These are phyloP conservation scores for Sebastes wilsoni DNA, from an alignment of 2,797 vertebrate species.

Conservation along the genomic window DNA sequence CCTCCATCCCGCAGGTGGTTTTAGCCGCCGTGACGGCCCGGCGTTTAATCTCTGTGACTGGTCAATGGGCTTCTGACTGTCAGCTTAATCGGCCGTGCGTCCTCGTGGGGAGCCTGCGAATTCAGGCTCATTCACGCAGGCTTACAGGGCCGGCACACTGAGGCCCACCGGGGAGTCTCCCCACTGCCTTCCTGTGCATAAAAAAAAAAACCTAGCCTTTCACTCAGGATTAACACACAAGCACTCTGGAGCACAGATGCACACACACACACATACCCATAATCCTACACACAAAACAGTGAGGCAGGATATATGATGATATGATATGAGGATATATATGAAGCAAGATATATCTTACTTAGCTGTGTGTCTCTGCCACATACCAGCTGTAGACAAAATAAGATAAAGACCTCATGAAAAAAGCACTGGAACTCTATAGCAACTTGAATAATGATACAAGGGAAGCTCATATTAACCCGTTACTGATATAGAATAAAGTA, in stretches of 20 bases:
- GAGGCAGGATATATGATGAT: slow-evolving; percentile 17
- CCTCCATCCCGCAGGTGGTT: slow-evolving; percentile 75
- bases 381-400: slow-evolving; percentile 16
- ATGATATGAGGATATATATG: slow-evolving; percentile 17
- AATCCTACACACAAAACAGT: slow-evolving; percentile 39
- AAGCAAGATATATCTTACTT: not conserved
- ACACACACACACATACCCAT: slow-evolving; percentile 36
- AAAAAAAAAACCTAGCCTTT: slow-evolving; percentile 68
- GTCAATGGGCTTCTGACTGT: slow-evolving; percentile 83
- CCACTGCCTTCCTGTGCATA: slow-evolving; percentile 69
- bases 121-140: slow-evolving; percentile 78
- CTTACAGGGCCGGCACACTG: slow-evolving; percentile 79
- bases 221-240: slow-evolving; percentile 78
- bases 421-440: not conserved
- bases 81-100: slow-evolving; percentile 79
- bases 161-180: slow-evolving; percentile 70
- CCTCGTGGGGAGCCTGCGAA: slow-evolving; percentile 82
- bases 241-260: slow-evolving; percentile 29
- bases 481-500: not conserved
- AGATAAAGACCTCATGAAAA: not conserved
- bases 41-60: slow-evolving; percentile 86
- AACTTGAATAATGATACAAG: not conserved
- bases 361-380: not conserved
- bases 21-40: slow-evolving; percentile 75
- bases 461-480: not conserved